Evolutionary conservation across 2,888 invertebrate genomes (phyloP).

Genomic region (Drosophila demipolita): DNA sequence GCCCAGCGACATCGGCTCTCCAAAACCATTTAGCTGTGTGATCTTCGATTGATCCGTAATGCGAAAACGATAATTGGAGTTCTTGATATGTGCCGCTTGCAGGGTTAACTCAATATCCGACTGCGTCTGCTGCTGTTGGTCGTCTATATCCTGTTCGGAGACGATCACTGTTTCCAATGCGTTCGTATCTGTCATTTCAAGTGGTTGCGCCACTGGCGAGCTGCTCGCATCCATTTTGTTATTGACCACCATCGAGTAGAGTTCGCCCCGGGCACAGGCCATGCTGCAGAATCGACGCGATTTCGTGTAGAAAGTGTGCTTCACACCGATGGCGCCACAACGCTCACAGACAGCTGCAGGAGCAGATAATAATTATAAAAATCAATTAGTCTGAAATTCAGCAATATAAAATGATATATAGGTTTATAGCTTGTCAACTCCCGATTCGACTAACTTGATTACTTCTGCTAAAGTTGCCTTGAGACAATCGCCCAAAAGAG

Average conservation of each 20-base stretch:
- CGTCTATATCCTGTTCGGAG: slow-evolving; percentile 20
- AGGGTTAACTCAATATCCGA: slow-evolving; percentile 84
- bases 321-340: slow-evolving; percentile 93
- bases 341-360: slow-evolving; percentile 91
- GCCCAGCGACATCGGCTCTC: slow-evolving; percentile 76
- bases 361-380: neutral
- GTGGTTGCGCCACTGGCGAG: slow-evolving; percentile 42
- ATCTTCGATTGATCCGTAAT: slow-evolving; percentile 84
- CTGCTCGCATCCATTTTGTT: slow-evolving; percentile 75
- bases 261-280: slow-evolving; percentile 89
- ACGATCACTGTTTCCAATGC: slow-evolving; percentile 14
- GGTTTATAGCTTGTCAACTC: neutral
- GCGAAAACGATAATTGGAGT: slow-evolving; percentile 85
- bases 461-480: neutral
- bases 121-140: slow-evolving; percentile 59
- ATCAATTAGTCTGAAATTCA: neutral
- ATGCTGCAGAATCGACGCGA: slow-evolving; percentile 93
- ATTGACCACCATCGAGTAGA: slow-evolving; percentile 83
- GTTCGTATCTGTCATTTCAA: slow-evolving; percentile 46
- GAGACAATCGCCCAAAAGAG: neutral
- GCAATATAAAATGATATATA: neutral
- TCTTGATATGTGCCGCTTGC: slow-evolving; percentile 83
- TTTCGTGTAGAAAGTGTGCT: slow-evolving; percentile 94
- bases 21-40: slow-evolving; percentile 83
- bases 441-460: neutral